Conservation (phyloP, 2,797 vertebrate genomes). For the Pseudotriccus pelzelni region DNA sequence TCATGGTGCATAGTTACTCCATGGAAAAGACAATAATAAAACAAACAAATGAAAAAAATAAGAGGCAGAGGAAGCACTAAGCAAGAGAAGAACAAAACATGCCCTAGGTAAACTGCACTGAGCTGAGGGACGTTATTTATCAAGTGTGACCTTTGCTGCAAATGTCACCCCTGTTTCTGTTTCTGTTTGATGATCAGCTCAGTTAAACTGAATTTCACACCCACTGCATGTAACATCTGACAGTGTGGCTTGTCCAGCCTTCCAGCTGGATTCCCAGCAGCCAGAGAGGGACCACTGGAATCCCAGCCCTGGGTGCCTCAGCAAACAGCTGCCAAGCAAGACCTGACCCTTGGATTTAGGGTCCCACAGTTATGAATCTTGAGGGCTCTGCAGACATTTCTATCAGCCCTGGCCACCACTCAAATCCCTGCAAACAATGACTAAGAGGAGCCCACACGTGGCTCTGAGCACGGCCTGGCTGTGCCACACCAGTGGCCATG, state of each 20-base stretch:
- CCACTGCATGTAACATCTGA: not conserved
- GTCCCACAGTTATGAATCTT: conserved; percentile 15
- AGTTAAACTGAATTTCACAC: not conserved
- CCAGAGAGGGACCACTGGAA: not conserved
- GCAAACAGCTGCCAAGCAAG: not conserved
- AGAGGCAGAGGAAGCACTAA: not conserved
- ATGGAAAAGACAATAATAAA: not conserved
- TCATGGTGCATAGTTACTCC: not conserved
- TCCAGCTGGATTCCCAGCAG: not conserved
- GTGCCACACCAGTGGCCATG: not conserved
- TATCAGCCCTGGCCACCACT: conserved; percentile 54
- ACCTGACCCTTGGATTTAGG: not conserved
- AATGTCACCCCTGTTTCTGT: not conserved
- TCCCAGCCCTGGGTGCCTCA: not conserved
- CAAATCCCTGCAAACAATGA: conserved; percentile 39
- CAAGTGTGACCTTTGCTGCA: accelerated
- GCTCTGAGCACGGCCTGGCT: not conserved
- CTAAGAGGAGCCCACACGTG: conserved; percentile 36
- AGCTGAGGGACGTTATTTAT: not conserved
- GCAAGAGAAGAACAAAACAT: not conserved
- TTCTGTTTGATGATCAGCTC: not conserved
- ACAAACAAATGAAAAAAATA: not conserved
- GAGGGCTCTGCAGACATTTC: not conserved
- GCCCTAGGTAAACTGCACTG: accelerated
- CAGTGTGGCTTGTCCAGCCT: not conserved